phyloP scores from a whole-genome alignment of 2,797 vertebrate genomes.

The Coendou prehensilis region DNA sequence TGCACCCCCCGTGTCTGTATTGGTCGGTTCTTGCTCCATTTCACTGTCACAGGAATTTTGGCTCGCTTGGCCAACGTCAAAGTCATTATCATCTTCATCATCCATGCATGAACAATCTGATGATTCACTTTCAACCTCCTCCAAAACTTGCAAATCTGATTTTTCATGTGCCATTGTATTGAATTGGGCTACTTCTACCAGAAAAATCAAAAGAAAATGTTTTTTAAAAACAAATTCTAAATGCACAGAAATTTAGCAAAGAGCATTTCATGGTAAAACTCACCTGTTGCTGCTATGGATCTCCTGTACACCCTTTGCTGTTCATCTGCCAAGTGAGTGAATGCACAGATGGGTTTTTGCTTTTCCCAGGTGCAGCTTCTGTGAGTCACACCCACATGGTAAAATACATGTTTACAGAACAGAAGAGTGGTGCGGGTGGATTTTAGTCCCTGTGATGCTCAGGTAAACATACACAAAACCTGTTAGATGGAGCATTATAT shows the following conservation, averaged over 20 bases:
- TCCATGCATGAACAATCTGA: background rate
- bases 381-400: background rate
- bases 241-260: background rate
- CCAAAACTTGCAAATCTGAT: background rate
- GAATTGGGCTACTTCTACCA: background rate
- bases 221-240: background rate
- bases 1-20: background rate
- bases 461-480: background rate
- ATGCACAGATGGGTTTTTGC: background rate
- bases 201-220: background rate
- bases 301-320: background rate
- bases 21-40: background rate
- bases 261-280: background rate
- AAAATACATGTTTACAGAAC: background rate
- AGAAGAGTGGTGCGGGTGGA: background rate
- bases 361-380: background rate
- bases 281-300: background rate
- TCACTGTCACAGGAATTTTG: background rate
- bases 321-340: background rate
- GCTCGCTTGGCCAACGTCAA: background rate
- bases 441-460: background rate
- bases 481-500: background rate
- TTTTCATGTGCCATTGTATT: background rate
- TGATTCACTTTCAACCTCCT: background rate
- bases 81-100: background rate